Evolutionary conservation across 64 coral and sea anemone genomes (phyloP).

Genomic region (Montipora efflorescens): DNA sequence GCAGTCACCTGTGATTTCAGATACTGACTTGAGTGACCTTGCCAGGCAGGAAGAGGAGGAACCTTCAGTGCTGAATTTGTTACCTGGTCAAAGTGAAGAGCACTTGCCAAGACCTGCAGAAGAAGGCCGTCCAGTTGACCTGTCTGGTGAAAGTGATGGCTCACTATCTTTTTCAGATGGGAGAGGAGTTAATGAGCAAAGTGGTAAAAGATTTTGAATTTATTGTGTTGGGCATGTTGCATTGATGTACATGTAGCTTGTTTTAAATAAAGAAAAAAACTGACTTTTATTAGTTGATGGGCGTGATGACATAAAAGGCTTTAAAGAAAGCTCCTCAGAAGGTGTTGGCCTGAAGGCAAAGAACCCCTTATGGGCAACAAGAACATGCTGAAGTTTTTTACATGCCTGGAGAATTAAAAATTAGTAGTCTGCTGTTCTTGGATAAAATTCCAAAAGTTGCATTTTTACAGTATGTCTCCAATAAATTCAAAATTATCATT

Average conservation of each 20-base stretch:
- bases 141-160: neutral
- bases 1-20: slow-evolving; percentile 54
- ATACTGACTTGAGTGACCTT: slow-evolving; percentile 26
- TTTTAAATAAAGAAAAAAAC: too few species aligned
- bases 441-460: too few species aligned
- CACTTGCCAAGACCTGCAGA: neutral
- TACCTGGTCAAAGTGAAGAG: slow-evolving; percentile 26
- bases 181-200: neutral
- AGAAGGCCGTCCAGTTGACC: neutral
- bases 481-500: too few species aligned
- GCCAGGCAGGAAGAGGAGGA: neutral
- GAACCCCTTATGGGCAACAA: too few species aligned
- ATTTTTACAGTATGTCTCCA: too few species aligned
- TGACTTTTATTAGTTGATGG: too few species aligned
- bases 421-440: too few species aligned
- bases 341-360: too few species aligned
- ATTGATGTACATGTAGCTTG: neutral
- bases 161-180: neutral
- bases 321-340: too few species aligned
- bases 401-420: too few species aligned
- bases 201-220: neutral
- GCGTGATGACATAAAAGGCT: too few species aligned
- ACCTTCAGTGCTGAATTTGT: neutral
- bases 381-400: too few species aligned
- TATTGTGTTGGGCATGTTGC: neutral